phyloP scores from a whole-genome alignment of 2,888 invertebrate species.

The Ormyrus nitidulus region DNA sequence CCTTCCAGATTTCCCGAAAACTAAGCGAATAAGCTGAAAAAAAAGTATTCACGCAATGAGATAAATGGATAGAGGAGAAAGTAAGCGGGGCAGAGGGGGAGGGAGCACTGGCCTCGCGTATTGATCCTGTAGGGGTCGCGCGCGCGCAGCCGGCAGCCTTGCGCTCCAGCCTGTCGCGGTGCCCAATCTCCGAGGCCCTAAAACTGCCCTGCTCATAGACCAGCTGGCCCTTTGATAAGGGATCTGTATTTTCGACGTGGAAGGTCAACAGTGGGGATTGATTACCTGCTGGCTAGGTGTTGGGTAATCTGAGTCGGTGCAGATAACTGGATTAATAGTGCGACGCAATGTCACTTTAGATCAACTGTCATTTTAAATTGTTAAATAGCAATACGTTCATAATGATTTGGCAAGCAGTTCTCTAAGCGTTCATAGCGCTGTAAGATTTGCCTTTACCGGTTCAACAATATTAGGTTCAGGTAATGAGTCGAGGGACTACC shows the following conservation, averaged over 20 bases:
- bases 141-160: slow-evolving; percentile 62
- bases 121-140: slow-evolving; percentile 70
- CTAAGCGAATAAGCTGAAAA: neutral
- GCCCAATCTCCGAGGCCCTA: slow-evolving; percentile 64
- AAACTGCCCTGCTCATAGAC: no score
- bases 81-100: slow-evolving; percentile 8
- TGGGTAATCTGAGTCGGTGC: no score
- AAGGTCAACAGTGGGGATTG: no score
- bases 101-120: slow-evolving; percentile 61
- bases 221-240: no score
- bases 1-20: neutral
- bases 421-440: no score
- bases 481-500: slow-evolving; percentile 23
- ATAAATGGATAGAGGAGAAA: slow-evolving; percentile 2
- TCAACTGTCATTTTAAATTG: no score
- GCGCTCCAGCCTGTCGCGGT: slow-evolving; percentile 64
- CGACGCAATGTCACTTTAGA: no score
- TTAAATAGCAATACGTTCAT: no score
- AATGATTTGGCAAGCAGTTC: no score
- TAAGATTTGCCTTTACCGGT: neutral
- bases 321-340: no score
- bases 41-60: neutral
- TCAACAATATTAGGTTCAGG: slow-evolving; percentile 22
- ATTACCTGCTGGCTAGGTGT: no score
- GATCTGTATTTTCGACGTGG: no score